phyloP scores from a whole-genome alignment of 2,888 invertebrate species.

The Cenopis cana region DNA sequence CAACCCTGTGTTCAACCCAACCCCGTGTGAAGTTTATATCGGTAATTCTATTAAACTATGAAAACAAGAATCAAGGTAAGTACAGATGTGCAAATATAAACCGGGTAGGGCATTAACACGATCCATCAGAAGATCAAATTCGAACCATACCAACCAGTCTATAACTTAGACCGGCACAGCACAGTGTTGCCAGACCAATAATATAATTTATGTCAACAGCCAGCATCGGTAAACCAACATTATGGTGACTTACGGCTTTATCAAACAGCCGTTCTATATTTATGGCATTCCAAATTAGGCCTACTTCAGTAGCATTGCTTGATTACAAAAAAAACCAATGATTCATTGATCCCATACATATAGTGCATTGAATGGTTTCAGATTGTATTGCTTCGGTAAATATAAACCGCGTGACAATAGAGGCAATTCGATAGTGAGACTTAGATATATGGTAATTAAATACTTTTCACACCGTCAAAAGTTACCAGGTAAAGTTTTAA shows the following conservation, averaged over 20 bases:
- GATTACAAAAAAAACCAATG: conserved; percentile 42
- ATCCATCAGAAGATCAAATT: too few relatives aligned
- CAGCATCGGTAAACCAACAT: conserved; percentile 66
- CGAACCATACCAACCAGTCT: conserved; percentile 19
- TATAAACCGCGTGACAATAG: conserved; percentile 6
- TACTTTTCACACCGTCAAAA: too few relatives aligned
- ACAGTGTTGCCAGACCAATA: conserved; percentile 58
- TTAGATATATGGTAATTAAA: too few relatives aligned
- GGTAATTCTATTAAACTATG: background rate
- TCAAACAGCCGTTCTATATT: conserved; percentile 57
- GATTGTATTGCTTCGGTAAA: conserved; percentile 16
- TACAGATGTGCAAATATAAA: too few relatives aligned
- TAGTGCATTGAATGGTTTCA: conserved; percentile 26
- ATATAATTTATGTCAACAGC: conserved; percentile 64
- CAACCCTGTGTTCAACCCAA: too few relatives aligned
- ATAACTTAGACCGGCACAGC: conserved; percentile 48
- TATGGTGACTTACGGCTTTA: conserved; percentile 68
- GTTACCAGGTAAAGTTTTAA: too few relatives aligned
- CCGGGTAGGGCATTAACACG: too few relatives aligned
- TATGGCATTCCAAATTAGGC: conserved; percentile 57
- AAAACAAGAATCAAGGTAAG: too few relatives aligned
- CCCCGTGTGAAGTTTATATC: too few relatives aligned
- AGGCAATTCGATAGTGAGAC: background rate
- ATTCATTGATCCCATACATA: conserved; percentile 38
- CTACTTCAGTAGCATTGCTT: conserved; percentile 47